These are phyloP conservation scores for Harpalus rufipes DNA, from an alignment of 2,888 invertebrate genomes.

Conservation along the genomic window DNA sequence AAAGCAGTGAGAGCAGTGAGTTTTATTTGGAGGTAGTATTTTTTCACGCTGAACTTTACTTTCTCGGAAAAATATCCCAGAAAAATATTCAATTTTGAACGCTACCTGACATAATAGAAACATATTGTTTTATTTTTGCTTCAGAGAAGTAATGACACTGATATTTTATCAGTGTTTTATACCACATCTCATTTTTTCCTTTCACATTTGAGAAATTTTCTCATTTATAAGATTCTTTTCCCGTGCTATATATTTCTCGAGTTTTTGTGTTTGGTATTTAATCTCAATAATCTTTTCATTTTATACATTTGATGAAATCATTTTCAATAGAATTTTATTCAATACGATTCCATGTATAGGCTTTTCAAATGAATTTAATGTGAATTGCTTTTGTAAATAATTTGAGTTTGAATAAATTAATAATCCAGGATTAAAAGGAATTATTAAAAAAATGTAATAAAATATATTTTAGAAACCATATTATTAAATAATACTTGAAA, in stretches of 20 bases:
- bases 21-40: constrained; percentile 23
- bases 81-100: constrained; percentile 40
- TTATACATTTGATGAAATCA: background rate
- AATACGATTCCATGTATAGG: background rate
- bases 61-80: constrained; percentile 1
- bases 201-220: background rate
- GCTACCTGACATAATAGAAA: constrained; percentile 10
- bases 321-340: background rate
- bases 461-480: too few species aligned
- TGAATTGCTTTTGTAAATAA: background rate
- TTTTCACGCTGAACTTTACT: constrained; percentile 49
- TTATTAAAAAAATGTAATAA: background rate
- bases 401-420: background rate
- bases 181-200: background rate
- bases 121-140: constrained; percentile 34
- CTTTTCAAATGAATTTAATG: background rate
- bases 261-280: background rate
- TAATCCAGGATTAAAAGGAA: background rate
- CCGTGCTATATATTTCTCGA: background rate
- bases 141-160: background rate
- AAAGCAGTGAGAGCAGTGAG: constrained; percentile 48
- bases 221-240: constrained; percentile 16
- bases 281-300: constrained; percentile 20
- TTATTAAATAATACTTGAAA: too few species aligned
- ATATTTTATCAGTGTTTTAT: constrained; percentile 9